Conservation (phyloP, 2,888 invertebrate genomes). For the Ashinkailepas kermadecensis region DNA sequence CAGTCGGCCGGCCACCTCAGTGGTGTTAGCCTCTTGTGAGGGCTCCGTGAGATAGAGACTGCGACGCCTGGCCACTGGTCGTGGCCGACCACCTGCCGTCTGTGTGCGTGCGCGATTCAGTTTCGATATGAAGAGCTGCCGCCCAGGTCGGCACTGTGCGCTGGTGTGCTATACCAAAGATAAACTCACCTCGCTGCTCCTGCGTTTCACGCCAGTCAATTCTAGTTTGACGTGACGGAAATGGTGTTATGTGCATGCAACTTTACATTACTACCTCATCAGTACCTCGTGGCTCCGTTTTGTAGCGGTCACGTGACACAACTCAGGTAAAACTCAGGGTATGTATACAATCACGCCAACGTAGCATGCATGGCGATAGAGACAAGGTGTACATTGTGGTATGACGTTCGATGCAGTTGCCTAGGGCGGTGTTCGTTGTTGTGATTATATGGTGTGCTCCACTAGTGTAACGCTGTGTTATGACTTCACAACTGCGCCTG, state of each 20-base stretch:
- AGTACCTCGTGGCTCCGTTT: not conserved
- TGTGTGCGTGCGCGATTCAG: not conserved
- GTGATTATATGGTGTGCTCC: not conserved
- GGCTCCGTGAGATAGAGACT: not conserved
- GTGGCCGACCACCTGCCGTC: not conserved
- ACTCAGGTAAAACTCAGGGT: slow-evolving; percentile 11
- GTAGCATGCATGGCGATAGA: too few relatives aligned
- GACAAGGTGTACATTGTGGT: not conserved
- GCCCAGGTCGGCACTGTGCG: not conserved
- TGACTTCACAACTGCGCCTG: not conserved
- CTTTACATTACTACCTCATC: slow-evolving; percentile 4
- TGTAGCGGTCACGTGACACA: not conserved
- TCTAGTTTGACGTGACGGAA: not conserved
- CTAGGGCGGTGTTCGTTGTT: not conserved
- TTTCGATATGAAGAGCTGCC: not conserved
- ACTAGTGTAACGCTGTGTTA: not conserved
- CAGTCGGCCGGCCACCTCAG: not conserved
- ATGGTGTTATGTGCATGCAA: not conserved
- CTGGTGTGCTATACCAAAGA: not conserved
- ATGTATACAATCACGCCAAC: not conserved
- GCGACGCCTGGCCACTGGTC: not conserved
- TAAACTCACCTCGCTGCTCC: not conserved
- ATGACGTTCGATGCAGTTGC: not conserved
- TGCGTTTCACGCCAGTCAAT: not conserved
- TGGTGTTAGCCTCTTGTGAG: slow-evolving; percentile 6